Evolutionary conservation across 2,797 vertebrate species (phyloP).

Genomic region (Heterohyrax brucei): DNA sequence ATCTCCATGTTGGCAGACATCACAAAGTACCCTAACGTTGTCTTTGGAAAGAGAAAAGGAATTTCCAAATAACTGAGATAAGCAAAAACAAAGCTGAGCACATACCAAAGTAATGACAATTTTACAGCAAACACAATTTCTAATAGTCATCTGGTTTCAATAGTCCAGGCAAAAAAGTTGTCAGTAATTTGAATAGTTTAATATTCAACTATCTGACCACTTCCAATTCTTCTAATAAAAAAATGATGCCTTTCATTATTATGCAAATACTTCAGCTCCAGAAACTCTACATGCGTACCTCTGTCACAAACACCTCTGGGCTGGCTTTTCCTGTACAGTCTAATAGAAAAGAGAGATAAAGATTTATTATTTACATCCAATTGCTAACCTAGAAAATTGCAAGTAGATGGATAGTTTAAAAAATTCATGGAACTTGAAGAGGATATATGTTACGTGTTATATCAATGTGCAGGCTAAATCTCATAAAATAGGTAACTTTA

Average conservation of each 20-base stretch:
- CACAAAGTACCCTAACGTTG: not conserved
- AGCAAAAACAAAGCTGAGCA: not conserved
- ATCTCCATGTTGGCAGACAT: constrained; percentile 3
- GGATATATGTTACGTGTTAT: not conserved
- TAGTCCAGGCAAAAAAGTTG: not conserved
- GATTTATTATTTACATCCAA: not conserved
- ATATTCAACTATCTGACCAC: not conserved
- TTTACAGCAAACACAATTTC: constrained; percentile 27
- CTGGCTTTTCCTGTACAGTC: not conserved
- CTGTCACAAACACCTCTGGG: not conserved
- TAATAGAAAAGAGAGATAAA: not conserved
- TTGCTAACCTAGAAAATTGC: not conserved
- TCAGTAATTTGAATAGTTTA: not conserved
- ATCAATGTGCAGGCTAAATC: not conserved
- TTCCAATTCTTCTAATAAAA: not conserved
- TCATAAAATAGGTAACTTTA: not conserved
- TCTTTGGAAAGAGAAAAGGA: constrained; percentile 40
- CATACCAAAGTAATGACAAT: not conserved
- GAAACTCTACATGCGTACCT: not conserved
- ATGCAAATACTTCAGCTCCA: not conserved
- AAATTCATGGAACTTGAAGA: constrained; percentile 5
- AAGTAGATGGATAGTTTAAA: not conserved
- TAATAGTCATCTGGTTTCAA: not conserved
- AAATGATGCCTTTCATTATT: not conserved
- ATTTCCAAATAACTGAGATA: not conserved